These are phyloP conservation scores for Brachyalestes nurse DNA, from an alignment of 2,797 vertebrate species.

Conservation along the genomic window DNA sequence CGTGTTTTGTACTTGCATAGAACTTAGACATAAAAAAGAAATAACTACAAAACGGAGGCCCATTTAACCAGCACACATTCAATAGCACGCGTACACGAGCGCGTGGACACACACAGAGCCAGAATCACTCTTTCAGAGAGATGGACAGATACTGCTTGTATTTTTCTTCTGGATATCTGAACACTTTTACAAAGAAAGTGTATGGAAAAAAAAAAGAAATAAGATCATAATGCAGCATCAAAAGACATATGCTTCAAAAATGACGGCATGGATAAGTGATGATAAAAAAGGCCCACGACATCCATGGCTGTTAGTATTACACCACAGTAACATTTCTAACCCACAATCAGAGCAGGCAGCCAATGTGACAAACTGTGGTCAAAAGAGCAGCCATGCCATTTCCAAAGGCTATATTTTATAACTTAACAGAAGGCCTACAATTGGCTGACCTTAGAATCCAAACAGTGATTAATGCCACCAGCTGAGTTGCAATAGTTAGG, in stretches of 20 bases:
- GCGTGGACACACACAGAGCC: slow-evolving; percentile 45
- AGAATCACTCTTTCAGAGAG: slow-evolving; percentile 71
- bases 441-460: slow-evolving; percentile 37
- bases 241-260: slow-evolving; percentile 1
- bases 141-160: slow-evolving; percentile 78
- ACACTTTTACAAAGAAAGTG: slow-evolving; percentile 71
- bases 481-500: slow-evolving; percentile 29
- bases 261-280: slow-evolving; percentile 36
- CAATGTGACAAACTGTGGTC: slow-evolving; percentile 48
- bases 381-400: slow-evolving; percentile 52
- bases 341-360: slow-evolving; percentile 46
- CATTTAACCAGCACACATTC: slow-evolving; percentile 59
- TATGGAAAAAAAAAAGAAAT: slow-evolving; percentile 54
- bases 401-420: slow-evolving; percentile 49
- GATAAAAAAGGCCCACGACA: slow-evolving; percentile 38
- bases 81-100: slow-evolving; percentile 48
- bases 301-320: slow-evolving; percentile 46
- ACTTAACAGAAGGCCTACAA: slow-evolving; percentile 41
- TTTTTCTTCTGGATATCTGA: slow-evolving; percentile 75
- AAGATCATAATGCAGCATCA: slow-evolving; percentile 39
- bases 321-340: slow-evolving; percentile 47
- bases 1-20: slow-evolving; percentile 86
- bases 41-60: slow-evolving; percentile 56
- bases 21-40: slow-evolving; percentile 74
- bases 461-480: slow-evolving; percentile 43